phyloP scores from a whole-genome alignment of 2,888 invertebrate genomes.

The Frankliniella intonsa region DNA sequence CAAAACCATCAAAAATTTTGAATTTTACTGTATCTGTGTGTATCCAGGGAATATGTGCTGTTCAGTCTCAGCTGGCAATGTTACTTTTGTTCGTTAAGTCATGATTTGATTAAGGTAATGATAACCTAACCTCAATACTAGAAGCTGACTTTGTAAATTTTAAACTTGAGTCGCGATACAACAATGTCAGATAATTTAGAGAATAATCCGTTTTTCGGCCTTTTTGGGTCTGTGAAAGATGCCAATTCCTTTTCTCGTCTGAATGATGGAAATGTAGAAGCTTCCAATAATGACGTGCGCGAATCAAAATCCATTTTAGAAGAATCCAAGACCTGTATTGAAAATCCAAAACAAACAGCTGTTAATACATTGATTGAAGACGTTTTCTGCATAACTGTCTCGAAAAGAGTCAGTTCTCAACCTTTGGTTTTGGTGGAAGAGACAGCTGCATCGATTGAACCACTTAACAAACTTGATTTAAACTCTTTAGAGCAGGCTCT shows the following conservation, averaged over 20 bases:
- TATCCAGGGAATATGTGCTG: too few species aligned
- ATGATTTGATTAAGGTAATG: neutral
- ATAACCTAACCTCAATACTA: neutral
- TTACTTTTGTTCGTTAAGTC: neutral
- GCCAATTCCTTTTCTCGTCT: conserved; percentile 41
- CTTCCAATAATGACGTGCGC: conserved; percentile 10
- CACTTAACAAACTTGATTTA: conserved; percentile 54
- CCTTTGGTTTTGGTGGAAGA: conserved; percentile 65
- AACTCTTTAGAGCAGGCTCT: conserved; percentile 69
- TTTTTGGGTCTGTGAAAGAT: conserved; percentile 44
- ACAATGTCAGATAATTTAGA: conserved; percentile 45
- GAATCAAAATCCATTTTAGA: conserved; percentile 26
- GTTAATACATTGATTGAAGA: conserved; percentile 60
- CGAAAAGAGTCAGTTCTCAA: conserved; percentile 46
- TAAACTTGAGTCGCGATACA: neutral
- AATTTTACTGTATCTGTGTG: too few species aligned
- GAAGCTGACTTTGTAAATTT: conserved; percentile 10
- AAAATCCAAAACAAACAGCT: conserved; percentile 30
- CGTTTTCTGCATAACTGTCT: conserved; percentile 68
- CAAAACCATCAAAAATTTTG: too few species aligned
- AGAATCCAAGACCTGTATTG: conserved; percentile 27
- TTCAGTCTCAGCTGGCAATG: too few species aligned
- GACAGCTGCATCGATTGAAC: conserved; percentile 52
- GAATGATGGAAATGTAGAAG: conserved; percentile 35
- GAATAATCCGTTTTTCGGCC: conserved; percentile 48